Evolutionary conservation across 1,140 invertebrate genomes (phyloP).

Genomic region (Drosophila tsacasi): DNA sequence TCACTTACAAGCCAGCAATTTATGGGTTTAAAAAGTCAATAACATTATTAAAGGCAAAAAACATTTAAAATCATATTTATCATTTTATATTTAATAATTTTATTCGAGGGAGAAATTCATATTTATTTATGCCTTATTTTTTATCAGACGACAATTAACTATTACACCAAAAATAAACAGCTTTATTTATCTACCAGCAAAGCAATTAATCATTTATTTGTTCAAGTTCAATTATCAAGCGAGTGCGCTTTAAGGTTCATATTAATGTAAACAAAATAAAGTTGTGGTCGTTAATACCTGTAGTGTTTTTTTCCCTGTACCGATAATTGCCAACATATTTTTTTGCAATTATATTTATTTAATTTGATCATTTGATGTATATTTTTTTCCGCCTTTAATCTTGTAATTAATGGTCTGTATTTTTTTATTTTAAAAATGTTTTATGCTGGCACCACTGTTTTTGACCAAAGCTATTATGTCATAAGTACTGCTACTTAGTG

Average conservation of each 20-base stretch:
- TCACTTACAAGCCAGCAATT: neutral
- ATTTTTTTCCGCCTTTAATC: neutral
- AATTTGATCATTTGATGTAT: conserved; percentile 1
- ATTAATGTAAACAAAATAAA: conserved; percentile 13
- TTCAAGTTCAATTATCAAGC: conserved; percentile 12
- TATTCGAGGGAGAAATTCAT: neutral
- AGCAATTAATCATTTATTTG: conserved; percentile 19
- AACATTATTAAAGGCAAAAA: neutral
- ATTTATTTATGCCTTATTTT: neutral
- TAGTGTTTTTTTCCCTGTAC: neutral
- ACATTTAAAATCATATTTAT: conserved; percentile 1
- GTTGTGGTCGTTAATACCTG: conserved; percentile 2
- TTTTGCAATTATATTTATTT: conserved; percentile 3
- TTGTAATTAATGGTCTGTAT: conserved; percentile 14
- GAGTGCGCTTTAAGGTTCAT: neutral
- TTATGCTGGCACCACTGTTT: conserved; percentile 50
- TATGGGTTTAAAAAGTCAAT: neutral
- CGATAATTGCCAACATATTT: conserved; percentile 8
- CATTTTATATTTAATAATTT: neutral
- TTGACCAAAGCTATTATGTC: conserved; percentile 63
- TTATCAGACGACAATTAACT: neutral
- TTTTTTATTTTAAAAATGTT: neutral
- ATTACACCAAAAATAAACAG: conserved; percentile 19
- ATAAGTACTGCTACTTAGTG: conserved; percentile 76
- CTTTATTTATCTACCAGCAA: conserved; percentile 2